phyloP scores from a whole-genome alignment of 2,113 vertebrate species.

The Empidonax alnorum region DNA sequence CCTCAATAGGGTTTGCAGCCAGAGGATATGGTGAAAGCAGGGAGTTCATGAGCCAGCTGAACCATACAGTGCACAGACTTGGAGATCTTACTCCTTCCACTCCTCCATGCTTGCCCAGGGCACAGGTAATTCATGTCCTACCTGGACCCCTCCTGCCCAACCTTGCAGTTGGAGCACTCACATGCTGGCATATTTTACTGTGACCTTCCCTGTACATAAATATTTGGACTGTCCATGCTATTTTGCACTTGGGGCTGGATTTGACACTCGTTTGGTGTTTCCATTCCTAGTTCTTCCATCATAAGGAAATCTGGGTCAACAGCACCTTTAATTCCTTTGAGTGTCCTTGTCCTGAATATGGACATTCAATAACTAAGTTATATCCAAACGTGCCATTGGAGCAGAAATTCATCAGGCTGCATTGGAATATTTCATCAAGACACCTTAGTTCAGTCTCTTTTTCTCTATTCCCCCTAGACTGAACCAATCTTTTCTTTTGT shows the following conservation, averaged over 20 bases:
- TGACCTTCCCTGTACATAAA: not conserved
- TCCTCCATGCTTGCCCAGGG: not conserved
- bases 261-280: not conserved
- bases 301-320: not conserved
- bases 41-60: not conserved
- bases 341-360: not conserved
- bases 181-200: not conserved
- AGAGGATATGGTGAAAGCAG: not conserved
- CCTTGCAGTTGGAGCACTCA: not conserved
- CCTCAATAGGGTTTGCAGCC: not conserved
- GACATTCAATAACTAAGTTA: not conserved
- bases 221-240: not conserved
- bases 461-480: not conserved
- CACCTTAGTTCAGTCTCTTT: not conserved
- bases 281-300: not conserved
- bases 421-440: not conserved
- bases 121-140: not conserved
- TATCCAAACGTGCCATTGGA: not conserved
- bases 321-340: not conserved
- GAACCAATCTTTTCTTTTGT: not conserved
- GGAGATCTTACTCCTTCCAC: not conserved
- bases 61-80: fast-evolving
- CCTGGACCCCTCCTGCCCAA: not conserved
- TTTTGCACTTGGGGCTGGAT: not conserved
- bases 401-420: not conserved